A percentile compares a stretch with the other conserved stretches of the same genome.
phyloP scores from a whole-genome alignment of 2,888 invertebrate species.

The Pseudeuparius sepicola region DNA sequence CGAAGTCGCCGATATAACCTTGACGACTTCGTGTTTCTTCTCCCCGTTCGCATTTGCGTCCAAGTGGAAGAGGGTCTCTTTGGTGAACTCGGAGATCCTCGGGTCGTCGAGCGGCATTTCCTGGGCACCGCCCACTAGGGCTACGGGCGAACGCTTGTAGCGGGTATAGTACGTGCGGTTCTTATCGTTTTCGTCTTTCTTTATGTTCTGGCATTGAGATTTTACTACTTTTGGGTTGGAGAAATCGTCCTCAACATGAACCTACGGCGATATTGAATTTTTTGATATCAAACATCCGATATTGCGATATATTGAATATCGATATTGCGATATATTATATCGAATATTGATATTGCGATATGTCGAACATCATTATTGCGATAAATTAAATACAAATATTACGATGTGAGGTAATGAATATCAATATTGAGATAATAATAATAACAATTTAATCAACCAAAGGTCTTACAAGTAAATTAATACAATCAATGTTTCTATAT shows the following conservation, averaged over 20 bases:
- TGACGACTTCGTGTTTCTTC: conserved; percentile 22
- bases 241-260: conserved; percentile 37
- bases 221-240: conserved; percentile 41
- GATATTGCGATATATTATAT: no score
- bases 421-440: no score
- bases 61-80: conserved; percentile 20
- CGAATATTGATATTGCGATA: no score
- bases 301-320: no score
- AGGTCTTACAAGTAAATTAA: no score
- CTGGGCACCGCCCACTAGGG: conserved; percentile 14
- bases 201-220: conserved; percentile 42
- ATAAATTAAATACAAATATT: no score
- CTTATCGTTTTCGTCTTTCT: conserved; percentile 27
- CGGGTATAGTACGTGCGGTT: conserved; percentile 27
- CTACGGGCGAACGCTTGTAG: conserved; percentile 17
- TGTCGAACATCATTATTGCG: no score
- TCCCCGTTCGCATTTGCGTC: conserved; percentile 18
- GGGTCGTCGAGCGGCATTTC: conserved; percentile 19
- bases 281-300: no score
- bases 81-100: conserved; percentile 17
- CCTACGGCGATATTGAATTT: no score
- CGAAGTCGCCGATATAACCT: conserved; percentile 22
- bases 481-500: no score
- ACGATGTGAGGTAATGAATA: no score
- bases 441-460: no score